These are phyloP conservation scores for Chelonus insularis DNA, from an alignment of 1,140 invertebrate genomes.

Conservation along the genomic window DNA sequence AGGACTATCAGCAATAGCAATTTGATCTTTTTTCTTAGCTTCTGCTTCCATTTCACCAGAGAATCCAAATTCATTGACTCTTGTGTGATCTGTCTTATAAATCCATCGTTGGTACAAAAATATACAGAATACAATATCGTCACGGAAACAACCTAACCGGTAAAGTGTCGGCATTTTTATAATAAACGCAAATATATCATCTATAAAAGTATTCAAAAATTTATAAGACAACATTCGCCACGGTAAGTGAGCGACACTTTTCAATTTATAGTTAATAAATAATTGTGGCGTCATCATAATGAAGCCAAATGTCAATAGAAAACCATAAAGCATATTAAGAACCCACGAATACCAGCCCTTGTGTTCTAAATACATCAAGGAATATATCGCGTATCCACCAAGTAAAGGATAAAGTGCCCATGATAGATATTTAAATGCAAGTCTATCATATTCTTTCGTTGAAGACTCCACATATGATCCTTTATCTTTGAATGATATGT, in stretches of 20 bases:
- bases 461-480: slow-evolving; percentile 95
- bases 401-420: slow-evolving; percentile 94
- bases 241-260: slow-evolving; percentile 97
- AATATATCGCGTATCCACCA: slow-evolving; percentile 91
- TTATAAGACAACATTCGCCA: slow-evolving; percentile 99
- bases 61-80: slow-evolving; percentile 97
- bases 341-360: slow-evolving; percentile 98
- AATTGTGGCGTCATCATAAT: slow-evolving; percentile 99
- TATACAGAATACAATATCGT: slow-evolving; percentile 98
- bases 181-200: slow-evolving; percentile 99
- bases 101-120: slow-evolving; percentile 99
- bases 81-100: slow-evolving; percentile 91
- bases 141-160: slow-evolving; percentile 91
- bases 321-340: slow-evolving; percentile 96
- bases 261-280: slow-evolving; percentile 99
- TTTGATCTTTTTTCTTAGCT: slow-evolving; percentile 35
- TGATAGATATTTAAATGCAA: slow-evolving; percentile 96
- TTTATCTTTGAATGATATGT: slow-evolving; percentile 86
- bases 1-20: slow-evolving; percentile 28
- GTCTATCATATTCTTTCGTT: slow-evolving; percentile 91
- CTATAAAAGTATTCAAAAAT: slow-evolving; percentile 99
- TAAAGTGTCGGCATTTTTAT: slow-evolving; percentile 99
- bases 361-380: slow-evolving; percentile 95
- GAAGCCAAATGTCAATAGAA: slow-evolving; percentile 97
- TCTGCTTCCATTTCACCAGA: slow-evolving; percentile 70